Evolutionary conservation across 2,797 vertebrate species (phyloP).

Genomic region (Enteromius anoplus): DNA sequence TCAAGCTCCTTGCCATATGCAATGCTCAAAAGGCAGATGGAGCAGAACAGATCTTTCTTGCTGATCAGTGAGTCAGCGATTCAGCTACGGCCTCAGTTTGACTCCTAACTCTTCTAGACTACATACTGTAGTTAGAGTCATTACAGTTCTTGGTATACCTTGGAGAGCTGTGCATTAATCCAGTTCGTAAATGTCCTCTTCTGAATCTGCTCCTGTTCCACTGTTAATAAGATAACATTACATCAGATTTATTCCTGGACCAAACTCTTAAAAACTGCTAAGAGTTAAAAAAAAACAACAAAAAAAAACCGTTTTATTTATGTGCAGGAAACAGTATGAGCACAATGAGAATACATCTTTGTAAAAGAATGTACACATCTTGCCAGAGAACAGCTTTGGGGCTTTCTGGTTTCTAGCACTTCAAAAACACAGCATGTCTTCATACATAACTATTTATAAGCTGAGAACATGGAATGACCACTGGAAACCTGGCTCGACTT

Average conservation of each 20-base stretch:
- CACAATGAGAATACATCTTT: background rate
- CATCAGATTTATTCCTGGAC: background rate
- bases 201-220: conserved; percentile 88
- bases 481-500: conserved; percentile 45
- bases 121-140: background rate
- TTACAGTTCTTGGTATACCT: conserved; percentile 74
- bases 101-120: background rate
- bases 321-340: background rate
- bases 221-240: conserved; percentile 67
- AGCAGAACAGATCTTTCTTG: background rate
- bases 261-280: background rate
- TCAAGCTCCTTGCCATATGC: conserved; percentile 40
- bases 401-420: conserved; percentile 43
- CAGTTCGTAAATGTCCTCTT: conserved; percentile 94
- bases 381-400: conserved; percentile 38
- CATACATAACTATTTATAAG: conserved; percentile 48
- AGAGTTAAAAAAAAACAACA: background rate
- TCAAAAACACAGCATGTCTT: conserved; percentile 21
- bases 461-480: conserved; percentile 7
- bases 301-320: too few species aligned
- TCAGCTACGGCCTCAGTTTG: background rate
- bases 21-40: conserved; percentile 1
- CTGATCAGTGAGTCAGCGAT: conserved; percentile 42
- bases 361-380: conserved; percentile 43
- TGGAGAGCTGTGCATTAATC: conserved; percentile 90